Evolutionary conservation across 2,797 vertebrate genomes (phyloP), one percentile per base, ranked within the genome.

Genomic region (Linurgus olivaceus): DNA sequence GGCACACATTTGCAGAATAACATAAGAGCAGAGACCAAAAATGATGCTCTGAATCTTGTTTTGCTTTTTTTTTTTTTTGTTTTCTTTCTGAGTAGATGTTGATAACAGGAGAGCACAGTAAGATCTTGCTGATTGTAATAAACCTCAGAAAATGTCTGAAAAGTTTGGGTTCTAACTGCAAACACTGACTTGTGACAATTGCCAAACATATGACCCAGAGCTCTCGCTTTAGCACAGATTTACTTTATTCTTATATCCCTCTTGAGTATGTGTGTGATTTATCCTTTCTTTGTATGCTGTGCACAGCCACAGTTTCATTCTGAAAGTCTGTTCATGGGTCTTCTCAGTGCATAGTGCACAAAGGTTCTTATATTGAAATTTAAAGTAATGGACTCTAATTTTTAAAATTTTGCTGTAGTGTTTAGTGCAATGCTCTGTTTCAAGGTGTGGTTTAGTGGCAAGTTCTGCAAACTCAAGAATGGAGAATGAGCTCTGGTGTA

Each of bases 381-480:
- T 93, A 66, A 66, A 93, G 81, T 91, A 94, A 80, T 59, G 35
- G 65, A 59, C 38, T 88, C 28, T 29, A 7, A 3, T 55, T 78
- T 75, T 66, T 28, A 13, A 65, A 68, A 59, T 62, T 14, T 67
- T 14, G 29, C n/a, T 89, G 6, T 86, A 73, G 40, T 51, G 50
- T 94, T 37, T 31, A 86, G 77, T 51, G 15, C 67, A 87, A 81
- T 84, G 33, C 33, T 88, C 26, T 72, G 25, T 97, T 96, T 95
- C 72, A 54, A 95, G 78, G 17, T 58, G 52, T 0, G 38, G 19
- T 65, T 94, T 93, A 92, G 84, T 72, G 80, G 33, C 28, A 20
- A 86, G 76, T 71, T 95, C 31, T 84, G 2, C 57, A 90, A 63
- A 86, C 76, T 66, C 73, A 58, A n/a, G 40, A 35, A 67, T 72